Evolutionary conservation across 2,888 invertebrate species (phyloP), one percentile per base, ranked within the genome.

Genomic region (Tridacna crocea): DNA sequence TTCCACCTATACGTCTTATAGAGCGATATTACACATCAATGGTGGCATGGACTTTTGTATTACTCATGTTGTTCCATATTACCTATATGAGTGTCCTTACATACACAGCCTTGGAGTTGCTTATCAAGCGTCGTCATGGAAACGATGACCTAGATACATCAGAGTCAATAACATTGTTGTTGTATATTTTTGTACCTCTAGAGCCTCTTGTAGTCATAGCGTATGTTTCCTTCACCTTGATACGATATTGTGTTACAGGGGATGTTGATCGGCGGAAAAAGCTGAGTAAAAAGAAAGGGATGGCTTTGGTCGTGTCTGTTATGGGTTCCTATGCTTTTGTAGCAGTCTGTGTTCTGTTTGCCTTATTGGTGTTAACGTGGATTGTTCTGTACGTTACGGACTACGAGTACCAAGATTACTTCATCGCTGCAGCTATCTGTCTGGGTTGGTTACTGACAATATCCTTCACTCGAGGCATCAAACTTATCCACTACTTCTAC

Each of bases 371-470:
- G 4, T 79, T 93, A 24, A 81, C 83, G 0, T 94, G 93, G 93
- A 89, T 91, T 63, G 85, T 85, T 19, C 79, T 91, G 10, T 91
- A 91, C 70, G 73, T 85, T 10, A 19, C 79, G 11, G 79, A 85
- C 15, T 84, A 87, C 48, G 15, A 46, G 0, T 86, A 88, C 76
- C 92, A 92, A 84, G 92, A 92, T 70, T 92, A 93, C 75, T 76
- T 93, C 22, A 85, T 94, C 6, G 90, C 94, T 0, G 77, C 91
- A 0, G 90, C 91, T 12, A 78, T 93, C 17, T 89, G 92, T 26
- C 76, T 93, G 8, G 94, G 94, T 1, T 94, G 94, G 94, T 75
- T 93, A 46, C 87, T 89, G 60, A 89, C 93, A n/a, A 93, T 94
- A 46, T 82, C 87, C 24, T 93, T 93, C 80, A 94, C 94, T 0